Evolutionary conservation across 2,888 invertebrate genomes (phyloP), one percentile per base, ranked within the genome.

Genomic region (Stratiomys singularior): DNA sequence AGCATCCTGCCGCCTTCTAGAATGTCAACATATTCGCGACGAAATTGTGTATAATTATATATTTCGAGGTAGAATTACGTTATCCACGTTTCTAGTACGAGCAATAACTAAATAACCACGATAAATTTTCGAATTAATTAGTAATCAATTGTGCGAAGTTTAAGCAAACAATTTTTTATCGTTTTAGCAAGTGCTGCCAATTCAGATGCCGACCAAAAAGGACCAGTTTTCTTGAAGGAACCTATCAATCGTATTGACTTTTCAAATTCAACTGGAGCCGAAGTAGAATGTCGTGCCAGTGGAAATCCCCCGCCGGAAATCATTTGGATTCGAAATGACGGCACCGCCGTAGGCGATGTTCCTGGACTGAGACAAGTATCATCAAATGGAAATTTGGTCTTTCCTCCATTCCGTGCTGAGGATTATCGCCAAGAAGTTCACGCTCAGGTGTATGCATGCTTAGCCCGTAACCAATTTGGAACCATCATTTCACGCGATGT

Each of bases 381-480:
- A 83, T 93, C 96, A 77, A 97, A 97, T 87, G 97, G 97, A 84
- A 96, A 97, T 85, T 89, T 98, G 83, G 94, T 96, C 74, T 97
- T 98, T 87, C 96, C 96, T 79, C 96, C 97, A 46, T 98, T 98
- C 91, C 92, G 96, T 79, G 96, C 96, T 74, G 95, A 96, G 87
- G 95, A 96, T 86, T 97, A 97, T 85, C 91, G 95, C 63, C 96
- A 97, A 87, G 96, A 96, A 87, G 96, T 97, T 66, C 97, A 98
- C 86, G 96, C 96, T 80, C 96, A 96, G 88, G 94, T 96, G 80
- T 97, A 98, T 88, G 94, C 96, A 82, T 98, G 98, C 86, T 89
- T 96, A 81, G 97, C 97, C 11, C 92, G 93, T 83, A 97, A 96
- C 87, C 91, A 93, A 78, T 95, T 95, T 82, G 98, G 97, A 81